Base-by-base conservation (phyloP, 2,888 invertebrate genomes). In the Chironomus tentans region DNA sequence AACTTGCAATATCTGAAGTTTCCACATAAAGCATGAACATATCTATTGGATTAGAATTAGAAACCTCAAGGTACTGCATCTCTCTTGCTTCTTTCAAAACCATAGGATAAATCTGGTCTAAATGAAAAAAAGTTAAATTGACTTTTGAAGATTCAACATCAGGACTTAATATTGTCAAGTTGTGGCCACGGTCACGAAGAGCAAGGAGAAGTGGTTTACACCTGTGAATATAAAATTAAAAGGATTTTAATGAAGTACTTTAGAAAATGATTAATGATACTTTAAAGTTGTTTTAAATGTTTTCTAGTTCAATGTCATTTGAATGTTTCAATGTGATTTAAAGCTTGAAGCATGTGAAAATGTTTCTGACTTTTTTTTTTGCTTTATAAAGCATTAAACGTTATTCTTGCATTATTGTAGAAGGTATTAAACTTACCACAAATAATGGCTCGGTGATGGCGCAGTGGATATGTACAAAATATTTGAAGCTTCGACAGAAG, bases 61-160 rank as follows among this genome's bases (percentile, higher is more conserved):
- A 76, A 1, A 68, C 28, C 3, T 6, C 13, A 1, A 68, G 12
- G 3, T 4, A 47, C 12, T 13, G 12, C 10, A 62, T 15, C 6
- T 18, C 22, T n/a, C n/a, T 13, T 1, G n/a, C 12, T 65, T 13
- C 6, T 2, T 65, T 65, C 3, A 15, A 18, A 18, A 22, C 24
- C 3, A 15, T 18, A 1, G 22, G 65, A 69, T 80, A 80, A 7
- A 77, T 78, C 15, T 79, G 75, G 76, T 81, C 80, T 70, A 81
- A 76, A 56, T 81, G 78, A n/a, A 82, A 80, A 5, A 80, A 80
- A 69, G 78, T 80, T 0, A 80, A 76, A 76, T 80, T 80, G 5
- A 78, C 50, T 1, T 79, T 78, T 5, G 77, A 77, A 62, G 78
- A 50, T 12, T 80, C 79, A 28, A 78, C 5, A 74, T 81, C 79